These are phyloP conservation scores for Tortrix viridana DNA, from an alignment of 2,888 invertebrate species.

Conservation along the genomic window DNA sequence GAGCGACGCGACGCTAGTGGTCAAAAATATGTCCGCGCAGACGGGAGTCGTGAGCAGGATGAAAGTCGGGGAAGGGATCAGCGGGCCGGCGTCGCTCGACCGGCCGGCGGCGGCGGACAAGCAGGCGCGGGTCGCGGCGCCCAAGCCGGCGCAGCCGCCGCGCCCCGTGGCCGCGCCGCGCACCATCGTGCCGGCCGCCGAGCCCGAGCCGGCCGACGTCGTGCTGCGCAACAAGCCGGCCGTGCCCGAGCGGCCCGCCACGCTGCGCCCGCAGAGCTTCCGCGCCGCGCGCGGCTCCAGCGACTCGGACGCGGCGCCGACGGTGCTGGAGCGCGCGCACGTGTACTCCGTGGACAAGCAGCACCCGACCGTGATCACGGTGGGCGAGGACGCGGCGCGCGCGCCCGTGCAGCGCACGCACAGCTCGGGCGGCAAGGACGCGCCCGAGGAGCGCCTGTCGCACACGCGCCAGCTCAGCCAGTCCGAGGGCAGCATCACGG, in stretches of 20 bases:
- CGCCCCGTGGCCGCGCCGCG: slow-evolving; percentile 80
- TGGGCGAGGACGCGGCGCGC: slow-evolving; percentile 58
- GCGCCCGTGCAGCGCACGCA: slow-evolving; percentile 72
- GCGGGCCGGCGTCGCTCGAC: slow-evolving; percentile 70
- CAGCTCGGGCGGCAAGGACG: slow-evolving; percentile 75
- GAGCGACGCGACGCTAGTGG: slow-evolving; percentile 62
- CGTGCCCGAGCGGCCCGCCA: slow-evolving; percentile 91
- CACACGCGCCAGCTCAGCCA: slow-evolving; percentile 79
- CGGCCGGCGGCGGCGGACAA: slow-evolving; percentile 49
- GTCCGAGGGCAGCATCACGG: slow-evolving; percentile 80
- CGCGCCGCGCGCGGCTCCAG: slow-evolving; percentile 68
- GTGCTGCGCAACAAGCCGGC: slow-evolving; percentile 89
- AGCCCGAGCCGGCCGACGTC: slow-evolving; percentile 66
- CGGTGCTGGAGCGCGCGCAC: slow-evolving; percentile 87
- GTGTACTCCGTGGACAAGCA: slow-evolving; percentile 90
- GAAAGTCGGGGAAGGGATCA: slow-evolving; percentile 64
- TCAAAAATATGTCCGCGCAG: slow-evolving; percentile 74
- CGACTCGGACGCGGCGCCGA: slow-evolving; percentile 57
- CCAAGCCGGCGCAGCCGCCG: slow-evolving; percentile 82
- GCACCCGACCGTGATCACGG: slow-evolving; percentile 88
- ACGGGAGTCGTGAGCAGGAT: slow-evolving; percentile 72
- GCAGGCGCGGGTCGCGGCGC: slow-evolving; percentile 50
- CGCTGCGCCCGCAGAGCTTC: slow-evolving; percentile 85
- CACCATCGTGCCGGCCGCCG: slow-evolving; percentile 58
- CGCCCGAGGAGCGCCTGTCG: slow-evolving; percentile 67